A percentile compares a stretch with the other conserved stretches of the same genome.
Conservation (phyloP, 2,113 vertebrate genomes). For the Anarhynchus alexandrinus region DNA sequence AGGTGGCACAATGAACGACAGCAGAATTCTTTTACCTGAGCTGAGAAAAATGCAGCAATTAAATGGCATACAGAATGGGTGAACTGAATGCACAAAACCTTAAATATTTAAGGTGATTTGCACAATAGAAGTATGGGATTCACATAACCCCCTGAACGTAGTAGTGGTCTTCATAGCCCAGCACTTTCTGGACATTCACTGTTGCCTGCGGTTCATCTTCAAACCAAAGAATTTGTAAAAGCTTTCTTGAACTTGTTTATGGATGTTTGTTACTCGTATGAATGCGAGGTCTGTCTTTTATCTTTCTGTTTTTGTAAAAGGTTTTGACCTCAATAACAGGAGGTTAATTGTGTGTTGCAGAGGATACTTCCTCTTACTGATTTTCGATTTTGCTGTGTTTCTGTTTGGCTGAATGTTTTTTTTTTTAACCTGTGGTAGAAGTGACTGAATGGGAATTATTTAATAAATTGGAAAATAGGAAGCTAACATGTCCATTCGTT, state of each 20-base stretch:
- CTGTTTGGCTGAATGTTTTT: neutral
- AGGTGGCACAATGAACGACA: neutral
- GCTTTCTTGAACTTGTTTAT: neutral
- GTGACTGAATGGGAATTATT: neutral
- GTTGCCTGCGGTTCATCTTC: neutral
- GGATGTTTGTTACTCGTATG: neutral
- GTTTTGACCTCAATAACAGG: neutral
- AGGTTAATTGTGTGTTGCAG: neutral
- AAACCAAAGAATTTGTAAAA: neutral
- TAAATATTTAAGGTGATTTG: neutral
- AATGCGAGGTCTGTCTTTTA: too few species aligned
- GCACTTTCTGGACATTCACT: accelerated
- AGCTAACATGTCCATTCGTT: accelerated
- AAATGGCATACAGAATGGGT: neutral
- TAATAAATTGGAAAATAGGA: neutral
- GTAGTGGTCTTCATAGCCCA: accelerated
- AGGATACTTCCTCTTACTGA: neutral
- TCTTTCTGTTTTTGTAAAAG: neutral
- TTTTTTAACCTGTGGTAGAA: neutral
- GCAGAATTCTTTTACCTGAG: neutral
- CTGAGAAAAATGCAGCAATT: neutral
- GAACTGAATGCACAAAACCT: neutral
- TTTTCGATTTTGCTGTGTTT: neutral
- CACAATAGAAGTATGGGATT: accelerated
- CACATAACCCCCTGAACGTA: neutral